A percentile compares a stretch with the other conserved stretches of the same genome.
These are phyloP conservation scores for Ageneiosus marmoratus DNA, from an alignment of 2,113 vertebrate species.

Conservation along the genomic window DNA sequence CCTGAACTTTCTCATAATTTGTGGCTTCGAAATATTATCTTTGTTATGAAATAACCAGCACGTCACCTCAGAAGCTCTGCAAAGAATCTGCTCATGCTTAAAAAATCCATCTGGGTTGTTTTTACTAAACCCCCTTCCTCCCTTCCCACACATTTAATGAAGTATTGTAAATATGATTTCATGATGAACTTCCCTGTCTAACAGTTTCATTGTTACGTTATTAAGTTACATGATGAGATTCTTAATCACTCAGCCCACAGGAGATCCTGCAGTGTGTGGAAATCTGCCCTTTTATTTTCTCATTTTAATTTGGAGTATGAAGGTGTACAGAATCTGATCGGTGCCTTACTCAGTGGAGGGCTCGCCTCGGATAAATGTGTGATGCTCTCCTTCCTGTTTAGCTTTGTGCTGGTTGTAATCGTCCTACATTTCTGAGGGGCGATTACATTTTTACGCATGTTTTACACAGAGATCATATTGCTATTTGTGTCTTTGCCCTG, in stretches of 20 bases:
- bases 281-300: not conserved
- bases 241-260: not conserved
- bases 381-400: conserved; percentile 5
- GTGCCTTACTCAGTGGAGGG: conserved; percentile 47
- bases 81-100: too few species aligned
- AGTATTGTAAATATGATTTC: not conserved
- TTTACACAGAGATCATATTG: conserved; percentile 32
- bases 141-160: not conserved
- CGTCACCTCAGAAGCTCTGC: not conserved
- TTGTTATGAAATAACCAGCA: not conserved
- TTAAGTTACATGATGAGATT: not conserved
- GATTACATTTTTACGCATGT: conserved; percentile 34
- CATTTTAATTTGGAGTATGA: not conserved
- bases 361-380: conserved; percentile 12
- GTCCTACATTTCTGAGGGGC: not conserved
- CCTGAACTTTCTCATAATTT: not conserved
- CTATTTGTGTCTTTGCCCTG: conserved; percentile 13
- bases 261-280: not conserved
- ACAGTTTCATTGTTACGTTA: not conserved
- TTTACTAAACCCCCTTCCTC: not conserved
- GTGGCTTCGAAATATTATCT: not conserved
- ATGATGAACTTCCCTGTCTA: not conserved
- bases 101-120: not conserved
- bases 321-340: conserved; percentile 27
- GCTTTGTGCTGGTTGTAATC: conserved; percentile 7